Percentiles rank a stretch among this genome's conserved stretches.
Conservation (phyloP, 2,888 invertebrate genomes). For the Brachycybe producta region DNA sequence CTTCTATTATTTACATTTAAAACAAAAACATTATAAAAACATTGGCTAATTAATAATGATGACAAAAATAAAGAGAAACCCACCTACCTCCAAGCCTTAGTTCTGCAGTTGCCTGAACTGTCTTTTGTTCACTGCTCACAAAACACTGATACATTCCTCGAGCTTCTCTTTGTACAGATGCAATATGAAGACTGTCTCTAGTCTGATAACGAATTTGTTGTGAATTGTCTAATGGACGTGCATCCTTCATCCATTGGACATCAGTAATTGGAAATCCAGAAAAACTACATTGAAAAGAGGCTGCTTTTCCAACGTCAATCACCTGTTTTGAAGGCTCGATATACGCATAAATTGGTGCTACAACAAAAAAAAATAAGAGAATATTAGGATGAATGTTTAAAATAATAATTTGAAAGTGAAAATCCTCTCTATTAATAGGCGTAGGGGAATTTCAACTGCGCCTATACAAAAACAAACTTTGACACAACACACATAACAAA, state of each 20-base stretch:
- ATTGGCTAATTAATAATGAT: too few species aligned
- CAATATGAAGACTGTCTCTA: slow-evolving; percentile 19
- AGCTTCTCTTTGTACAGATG: slow-evolving; percentile 19
- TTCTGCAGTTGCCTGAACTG: slow-evolving; percentile 19
- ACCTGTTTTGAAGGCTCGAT: slow-evolving; percentile 45
- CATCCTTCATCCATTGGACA: slow-evolving; percentile 69
- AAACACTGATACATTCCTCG: slow-evolving; percentile 23
- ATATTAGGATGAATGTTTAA: background rate
- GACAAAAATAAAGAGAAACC: too few species aligned
- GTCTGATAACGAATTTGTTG: slow-evolving; percentile 28
- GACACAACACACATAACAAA: too few species aligned
- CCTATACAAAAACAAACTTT: too few species aligned
- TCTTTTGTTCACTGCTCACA: slow-evolving; percentile 16
- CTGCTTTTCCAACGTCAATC: slow-evolving; percentile 70
- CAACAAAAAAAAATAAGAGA: background rate
- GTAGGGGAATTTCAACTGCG: too few species aligned
- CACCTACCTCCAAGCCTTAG: slow-evolving; percentile 20
- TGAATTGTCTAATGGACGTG: slow-evolving; percentile 46
- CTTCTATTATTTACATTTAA: too few species aligned
- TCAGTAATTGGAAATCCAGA: slow-evolving; percentile 69
- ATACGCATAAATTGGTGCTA: slow-evolving; percentile 65
- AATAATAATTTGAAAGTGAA: too few species aligned
- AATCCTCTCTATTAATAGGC: too few species aligned
- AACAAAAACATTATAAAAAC: too few species aligned
- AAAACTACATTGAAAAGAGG: slow-evolving; percentile 73